phyloP scores from a whole-genome alignment of 2,113 vertebrate genomes.

The Enhydra lutris region DNA sequence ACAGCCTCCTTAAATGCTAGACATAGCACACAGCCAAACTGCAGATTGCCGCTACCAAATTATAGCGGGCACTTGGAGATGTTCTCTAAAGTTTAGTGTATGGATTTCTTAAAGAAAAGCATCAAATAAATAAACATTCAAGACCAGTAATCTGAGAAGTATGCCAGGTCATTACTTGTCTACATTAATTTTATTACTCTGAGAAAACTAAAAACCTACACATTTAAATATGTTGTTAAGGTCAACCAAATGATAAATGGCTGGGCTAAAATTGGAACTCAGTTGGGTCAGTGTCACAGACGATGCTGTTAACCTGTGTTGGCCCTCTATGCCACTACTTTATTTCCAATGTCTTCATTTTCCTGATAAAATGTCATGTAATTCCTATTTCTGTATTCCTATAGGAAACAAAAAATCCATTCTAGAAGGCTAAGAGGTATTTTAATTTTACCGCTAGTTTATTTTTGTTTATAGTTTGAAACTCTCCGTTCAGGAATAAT shows the following conservation, averaged over 20 bases:
- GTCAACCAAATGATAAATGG: background rate
- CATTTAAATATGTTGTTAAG: background rate
- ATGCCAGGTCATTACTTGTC: background rate
- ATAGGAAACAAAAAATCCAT: background rate
- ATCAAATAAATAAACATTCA: background rate
- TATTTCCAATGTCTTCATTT: background rate
- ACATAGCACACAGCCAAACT: background rate
- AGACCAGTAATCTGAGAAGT: background rate
- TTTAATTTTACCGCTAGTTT: background rate
- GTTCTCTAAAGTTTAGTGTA: background rate
- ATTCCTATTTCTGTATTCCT: background rate
- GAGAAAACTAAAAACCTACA: background rate
- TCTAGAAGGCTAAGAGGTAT: background rate
- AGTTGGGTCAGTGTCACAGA: background rate
- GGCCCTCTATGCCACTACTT: background rate
- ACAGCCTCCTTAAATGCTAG: background rate
- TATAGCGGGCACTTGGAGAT: background rate
- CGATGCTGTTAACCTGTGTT: rapidly evolving
- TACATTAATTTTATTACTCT: background rate
- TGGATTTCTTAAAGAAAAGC: background rate
- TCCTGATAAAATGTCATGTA: background rate
- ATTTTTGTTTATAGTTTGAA: background rate
- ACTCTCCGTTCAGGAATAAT: background rate
- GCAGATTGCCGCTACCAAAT: background rate
- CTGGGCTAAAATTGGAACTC: background rate